Evolutionary conservation across 2,113 vertebrate genomes (phyloP).

Genomic region (Aleadryas rufinucha): DNA sequence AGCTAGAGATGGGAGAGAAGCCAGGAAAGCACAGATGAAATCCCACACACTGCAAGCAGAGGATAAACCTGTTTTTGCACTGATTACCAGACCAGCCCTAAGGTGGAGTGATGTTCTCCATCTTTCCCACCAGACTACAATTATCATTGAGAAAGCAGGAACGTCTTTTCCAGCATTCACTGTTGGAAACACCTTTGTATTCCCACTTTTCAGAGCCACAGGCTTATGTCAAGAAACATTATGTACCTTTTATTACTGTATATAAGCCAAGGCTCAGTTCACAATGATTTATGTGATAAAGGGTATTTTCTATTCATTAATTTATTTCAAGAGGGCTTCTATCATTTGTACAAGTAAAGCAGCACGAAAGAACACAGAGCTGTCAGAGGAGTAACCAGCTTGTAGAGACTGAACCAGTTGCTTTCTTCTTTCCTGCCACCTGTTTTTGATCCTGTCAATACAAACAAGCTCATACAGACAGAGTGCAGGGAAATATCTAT

Average conservation of each 20-base stretch:
- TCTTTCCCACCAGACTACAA: neutral
- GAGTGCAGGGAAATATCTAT: neutral
- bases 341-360: neutral
- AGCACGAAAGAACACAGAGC: neutral
- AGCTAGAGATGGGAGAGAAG: conserved; percentile 20
- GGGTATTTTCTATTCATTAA: neutral
- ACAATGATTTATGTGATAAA: neutral
- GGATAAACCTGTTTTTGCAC: neutral
- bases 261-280: neutral
- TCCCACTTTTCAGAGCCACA: neutral
- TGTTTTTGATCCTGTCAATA: neutral
- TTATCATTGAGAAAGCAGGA: neutral
- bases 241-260: neutral
- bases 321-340: neutral
- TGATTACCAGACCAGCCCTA: neutral
- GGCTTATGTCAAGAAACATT: neutral
- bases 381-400: neutral
- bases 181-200: neutral
- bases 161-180: neutral
- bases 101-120: neutral
- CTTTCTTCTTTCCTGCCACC: neutral
- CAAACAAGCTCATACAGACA: neutral
- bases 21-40: neutral
- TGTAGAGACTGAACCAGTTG: neutral
- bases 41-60: neutral